Conservation (phyloP, 30 jellyfish, hydroid and myxozoan species). For the Pseudorhiza aurosa region DNA sequence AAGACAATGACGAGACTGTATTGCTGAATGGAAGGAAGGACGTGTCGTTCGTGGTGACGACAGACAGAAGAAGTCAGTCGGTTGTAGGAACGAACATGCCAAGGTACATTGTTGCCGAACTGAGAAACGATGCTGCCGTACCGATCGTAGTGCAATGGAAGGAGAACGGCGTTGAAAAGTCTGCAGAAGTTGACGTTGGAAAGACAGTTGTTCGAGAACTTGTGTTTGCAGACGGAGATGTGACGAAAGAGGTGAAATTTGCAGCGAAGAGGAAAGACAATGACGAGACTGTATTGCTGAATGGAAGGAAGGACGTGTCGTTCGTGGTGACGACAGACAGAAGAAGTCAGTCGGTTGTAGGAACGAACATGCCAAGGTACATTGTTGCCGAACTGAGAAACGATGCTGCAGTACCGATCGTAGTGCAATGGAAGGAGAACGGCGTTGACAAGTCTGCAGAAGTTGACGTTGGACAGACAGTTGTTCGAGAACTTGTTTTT, state of each 20-base stretch:
- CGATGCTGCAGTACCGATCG: not conserved
- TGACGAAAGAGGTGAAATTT: not conserved
- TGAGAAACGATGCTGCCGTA: not conserved
- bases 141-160: not conserved
- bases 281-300: not conserved
- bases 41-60: not conserved
- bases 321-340: not conserved
- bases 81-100: not conserved
- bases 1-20: not conserved
- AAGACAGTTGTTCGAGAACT: not conserved
- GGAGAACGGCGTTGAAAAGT: not conserved
- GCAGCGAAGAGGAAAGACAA: not conserved
- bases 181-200: not conserved
- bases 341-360: not conserved
- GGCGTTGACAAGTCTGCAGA: not conserved
- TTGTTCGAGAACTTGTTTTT: not conserved
- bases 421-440: not conserved
- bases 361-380: not conserved
- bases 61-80: not conserved
- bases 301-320: not conserved
- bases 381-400: not conserved
- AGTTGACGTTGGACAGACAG: not conserved
- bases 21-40: not conserved
- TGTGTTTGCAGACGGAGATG: not conserved
- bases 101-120: not conserved